Evolutionary conservation across 2,113 vertebrate genomes (phyloP).

Genomic region (Sterrhoptilus dennistouni): DNA sequence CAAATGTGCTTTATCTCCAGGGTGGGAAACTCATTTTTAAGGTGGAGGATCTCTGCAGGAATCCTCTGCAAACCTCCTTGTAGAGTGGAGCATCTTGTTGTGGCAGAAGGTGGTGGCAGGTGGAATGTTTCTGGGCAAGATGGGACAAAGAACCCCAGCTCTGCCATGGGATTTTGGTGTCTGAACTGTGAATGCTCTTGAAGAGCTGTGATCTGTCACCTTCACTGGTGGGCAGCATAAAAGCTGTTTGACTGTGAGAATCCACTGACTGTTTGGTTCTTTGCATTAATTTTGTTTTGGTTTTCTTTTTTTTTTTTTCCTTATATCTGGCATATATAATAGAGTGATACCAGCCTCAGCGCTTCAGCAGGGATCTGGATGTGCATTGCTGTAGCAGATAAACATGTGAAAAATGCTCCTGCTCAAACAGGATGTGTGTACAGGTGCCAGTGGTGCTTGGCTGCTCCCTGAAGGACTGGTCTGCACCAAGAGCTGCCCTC

Average conservation of each 20-base stretch:
- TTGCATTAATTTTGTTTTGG: background rate
- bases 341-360: fast-evolving
- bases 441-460: background rate
- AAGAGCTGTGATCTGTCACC: background rate
- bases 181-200: background rate
- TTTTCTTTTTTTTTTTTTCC: background rate
- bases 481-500: background rate
- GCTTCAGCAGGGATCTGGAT: background rate
- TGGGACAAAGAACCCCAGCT: background rate
- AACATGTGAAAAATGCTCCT: fast-evolving
- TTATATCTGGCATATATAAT: background rate
- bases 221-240: background rate
- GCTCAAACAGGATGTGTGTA: fast-evolving
- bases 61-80: background rate
- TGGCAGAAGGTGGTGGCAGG: background rate
- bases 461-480: background rate
- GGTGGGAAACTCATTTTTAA: background rate
- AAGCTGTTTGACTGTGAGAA: background rate
- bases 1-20: background rate
- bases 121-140: background rate
- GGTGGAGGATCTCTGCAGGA: background rate
- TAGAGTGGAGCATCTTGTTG: background rate
- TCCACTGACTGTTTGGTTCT: background rate
- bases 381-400: background rate
- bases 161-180: background rate